A percentile compares a stretch with the other conserved stretches of the same genome.
Conservation (phyloP, 2,888 invertebrate species). For the Cheilosia urbana region DNA sequence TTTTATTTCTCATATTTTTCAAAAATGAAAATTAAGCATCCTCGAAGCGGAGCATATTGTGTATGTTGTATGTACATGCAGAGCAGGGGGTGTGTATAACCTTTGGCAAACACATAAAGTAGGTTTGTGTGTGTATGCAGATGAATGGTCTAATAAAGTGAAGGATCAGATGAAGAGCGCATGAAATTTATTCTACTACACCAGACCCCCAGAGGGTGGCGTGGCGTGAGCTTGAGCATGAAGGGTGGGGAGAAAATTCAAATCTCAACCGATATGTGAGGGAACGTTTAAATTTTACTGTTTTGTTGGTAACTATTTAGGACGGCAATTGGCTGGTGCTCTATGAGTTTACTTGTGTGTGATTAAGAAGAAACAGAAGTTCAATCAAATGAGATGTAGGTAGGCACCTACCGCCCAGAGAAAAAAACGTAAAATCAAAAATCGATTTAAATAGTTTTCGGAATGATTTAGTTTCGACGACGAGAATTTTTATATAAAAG, state of each 20-base stretch:
- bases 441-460: too few species aligned
- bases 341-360: too few species aligned
- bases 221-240: background rate
- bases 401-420: too few species aligned
- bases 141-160: constrained; percentile 68
- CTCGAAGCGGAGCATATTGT: constrained; percentile 58
- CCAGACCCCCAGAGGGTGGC: background rate
- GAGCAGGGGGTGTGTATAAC: background rate
- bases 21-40: constrained; percentile 70
- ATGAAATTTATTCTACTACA: constrained; percentile 68
- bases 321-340: too few species aligned
- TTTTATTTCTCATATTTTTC: constrained; percentile 72
- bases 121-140: constrained; percentile 55
- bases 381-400: too few species aligned
- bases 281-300: too few species aligned
- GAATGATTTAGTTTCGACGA: too few species aligned
- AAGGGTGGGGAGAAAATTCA: constrained; percentile 33
- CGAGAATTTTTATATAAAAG: too few species aligned
- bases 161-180: constrained; percentile 73
- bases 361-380: too few species aligned
- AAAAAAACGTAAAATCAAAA: too few species aligned
- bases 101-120: constrained; percentile 56
- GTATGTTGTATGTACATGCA: constrained; percentile 24
- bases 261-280: background rate
- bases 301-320: too few species aligned